phyloP scores from a whole-genome alignment of 2,888 invertebrate species.

The Eupithecia exiguata region DNA sequence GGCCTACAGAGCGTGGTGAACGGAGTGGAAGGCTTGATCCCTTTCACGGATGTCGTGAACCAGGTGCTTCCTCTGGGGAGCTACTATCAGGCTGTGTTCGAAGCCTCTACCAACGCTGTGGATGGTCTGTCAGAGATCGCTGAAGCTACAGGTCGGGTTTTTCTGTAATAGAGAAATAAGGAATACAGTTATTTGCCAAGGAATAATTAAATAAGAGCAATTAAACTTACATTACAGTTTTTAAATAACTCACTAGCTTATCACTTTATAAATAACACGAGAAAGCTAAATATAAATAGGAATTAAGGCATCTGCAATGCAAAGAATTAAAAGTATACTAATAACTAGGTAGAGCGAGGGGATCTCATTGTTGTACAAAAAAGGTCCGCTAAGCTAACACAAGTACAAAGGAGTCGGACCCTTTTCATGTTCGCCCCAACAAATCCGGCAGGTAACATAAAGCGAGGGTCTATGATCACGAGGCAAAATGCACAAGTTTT shows the following conservation, averaged over 20 bases:
- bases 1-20: constrained; percentile 65
- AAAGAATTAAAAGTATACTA: not conserved
- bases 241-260: too few relatives aligned
- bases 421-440: not conserved
- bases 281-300: not conserved
- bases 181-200: not conserved
- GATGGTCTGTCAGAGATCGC: constrained; percentile 83
- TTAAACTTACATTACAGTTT: not conserved
- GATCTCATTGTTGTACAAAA: not conserved
- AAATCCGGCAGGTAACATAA: not conserved
- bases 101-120: constrained; percentile 60
- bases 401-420: not conserved
- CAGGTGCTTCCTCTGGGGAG: constrained; percentile 62
- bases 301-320: not conserved
- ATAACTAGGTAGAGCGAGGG: not conserved
- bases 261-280: too few relatives aligned
- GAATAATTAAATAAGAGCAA: not conserved
- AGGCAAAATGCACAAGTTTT: not conserved
- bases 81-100: constrained; percentile 70
- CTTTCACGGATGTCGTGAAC: constrained; percentile 54
- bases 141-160: constrained; percentile 82
- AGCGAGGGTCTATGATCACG: not conserved
- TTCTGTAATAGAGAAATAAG: not conserved
- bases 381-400: not conserved
- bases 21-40: constrained; percentile 65